Evolutionary conservation across 2,797 vertebrate species (phyloP), one percentile per base, ranked within the genome.

Genomic region (Myoxocephalus aenaeus): DNA sequence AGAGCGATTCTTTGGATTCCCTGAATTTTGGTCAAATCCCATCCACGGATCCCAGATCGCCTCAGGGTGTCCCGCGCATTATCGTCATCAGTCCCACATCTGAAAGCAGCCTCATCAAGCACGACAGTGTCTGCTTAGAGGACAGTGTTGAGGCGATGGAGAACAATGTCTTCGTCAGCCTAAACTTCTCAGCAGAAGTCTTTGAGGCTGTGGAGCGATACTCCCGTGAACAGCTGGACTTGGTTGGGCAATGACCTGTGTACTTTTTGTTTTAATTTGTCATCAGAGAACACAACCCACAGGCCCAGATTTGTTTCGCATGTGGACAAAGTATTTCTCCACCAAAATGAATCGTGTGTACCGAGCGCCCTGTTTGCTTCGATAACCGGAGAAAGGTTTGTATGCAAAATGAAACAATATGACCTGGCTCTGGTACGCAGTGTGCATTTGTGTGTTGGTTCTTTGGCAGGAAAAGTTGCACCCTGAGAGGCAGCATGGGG

Each of bases 1-100:
- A 81, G 65, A 92, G 91, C 15, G 79, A 79, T 78, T 93, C 90
- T 10, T 79, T 78, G 9, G 80, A 89, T 59, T 91, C 88, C 8
- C 40, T 90, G 38, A 77, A 56, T 67, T 57, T 83, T n/a, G 76
- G 77, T 56, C 75, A 65, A 46, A 54, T 18, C 25, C 3, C 73
- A 2, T 27, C 53, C 13, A 6, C 42, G 9, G 68, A 69, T 17
- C 48, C 61, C 44, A 68, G 13, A 34, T 25, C 70, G 17, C 48
- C 53, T 36, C 84, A 83, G 75, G 69, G 44, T 9, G 73, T 96
- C 50, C 96, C 96, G 38, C 93, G 92, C 64, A 96, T 96, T 46
- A 89, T 96, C 1, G 86, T 94, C 78, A 94, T 96, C 76, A 95
- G 96, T 73, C 95, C 96, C 69, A 96, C 95, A n/a, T 94, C 95